Base-by-base conservation (phyloP, 1,140 invertebrate species). In the Drosophila lowei region DNA sequence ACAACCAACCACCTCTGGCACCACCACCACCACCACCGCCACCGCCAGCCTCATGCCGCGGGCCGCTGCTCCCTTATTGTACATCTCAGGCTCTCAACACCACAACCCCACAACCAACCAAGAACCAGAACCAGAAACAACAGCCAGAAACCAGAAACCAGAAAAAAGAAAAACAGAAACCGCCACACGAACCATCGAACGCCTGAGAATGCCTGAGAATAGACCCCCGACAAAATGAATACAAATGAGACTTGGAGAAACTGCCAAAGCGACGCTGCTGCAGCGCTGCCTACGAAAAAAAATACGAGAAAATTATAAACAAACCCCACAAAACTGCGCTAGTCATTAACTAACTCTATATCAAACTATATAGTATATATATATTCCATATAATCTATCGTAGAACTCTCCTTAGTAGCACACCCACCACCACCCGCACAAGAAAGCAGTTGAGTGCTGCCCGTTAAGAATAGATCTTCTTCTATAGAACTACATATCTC, bases 221-320 rank as follows among this genome's bases (percentile, higher is more conserved):
- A 57, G 3, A 3, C 5, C 11, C 34, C 34, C 11, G 11, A 4
- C 34, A 13, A 38, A 13, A 5, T 38, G 34, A 43, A 21, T 63
- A 66, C 4, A 25, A 25, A 54, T 59, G 73, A 76, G 65, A 72
- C 84, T 90, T 85, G 83, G 72, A 80, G 89, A 89, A 79, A 85
- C 84, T 89, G 89, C 71, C 89, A 90, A 90, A 90, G 80, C 78
- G 85, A 83, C 84, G 72, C 78, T 83, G 79, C 84, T 88, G 72
- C 83, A 72, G 77, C 79, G 79, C 79, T 78, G 73, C 70, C 73
- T 72, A 58, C 48, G 9, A 58, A 68, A 64, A 80, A 63, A 63
- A 75, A 75, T 49, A 59, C 34, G 38, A 53, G 30, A 62, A 76
- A 47, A 63, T 56, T 62, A 63, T 38, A 79, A 79, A 71, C 59